Evolutionary conservation across 2,113 vertebrate genomes (phyloP).

Genomic region (Dipodomys merriami): DNA sequence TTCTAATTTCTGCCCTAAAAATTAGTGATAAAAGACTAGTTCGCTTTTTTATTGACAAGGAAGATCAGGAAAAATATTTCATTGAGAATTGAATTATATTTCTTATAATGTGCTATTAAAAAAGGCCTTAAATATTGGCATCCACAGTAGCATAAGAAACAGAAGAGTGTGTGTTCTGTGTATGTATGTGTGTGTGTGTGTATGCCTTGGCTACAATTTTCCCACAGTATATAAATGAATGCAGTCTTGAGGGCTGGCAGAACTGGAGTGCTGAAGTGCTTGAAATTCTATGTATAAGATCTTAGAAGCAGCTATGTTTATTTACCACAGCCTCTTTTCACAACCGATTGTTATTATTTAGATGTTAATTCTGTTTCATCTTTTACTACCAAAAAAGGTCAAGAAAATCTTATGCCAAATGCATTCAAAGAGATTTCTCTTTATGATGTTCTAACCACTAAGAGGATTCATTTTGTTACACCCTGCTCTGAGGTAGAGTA

Average conservation of each 20-base stretch:
- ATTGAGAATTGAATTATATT: conserved; percentile 60
- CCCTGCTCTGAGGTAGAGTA: conserved; percentile 2
- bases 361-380: conserved; percentile 40
- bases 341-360: neutral
- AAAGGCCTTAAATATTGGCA: conserved; percentile 76
- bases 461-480: conserved; percentile 43
- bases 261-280: conserved; percentile 85
- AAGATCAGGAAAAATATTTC: conserved; percentile 56
- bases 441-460: conserved; percentile 20
- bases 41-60: conserved; percentile 73
- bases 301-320: conserved; percentile 82
- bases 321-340: conserved; percentile 74
- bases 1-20: conserved; percentile 36
- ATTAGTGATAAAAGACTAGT: conserved; percentile 54
- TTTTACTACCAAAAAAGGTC: conserved; percentile 2
- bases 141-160: conserved; percentile 38
- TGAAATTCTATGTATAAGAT: conserved; percentile 86
- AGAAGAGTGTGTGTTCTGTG: neutral
- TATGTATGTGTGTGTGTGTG: neutral
- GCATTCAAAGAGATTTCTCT: conserved; percentile 14
- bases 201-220: conserved; percentile 74
- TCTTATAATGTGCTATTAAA: conserved; percentile 71
- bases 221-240: conserved; percentile 77
- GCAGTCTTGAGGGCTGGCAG: conserved; percentile 83
- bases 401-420: conserved; percentile 20